Percentiles rank a stretch among this genome's conserved stretches.
Evolutionary conservation across 2,113 vertebrate genomes (phyloP).

Genomic region (Sinocyclocheilus grahami): DNA sequence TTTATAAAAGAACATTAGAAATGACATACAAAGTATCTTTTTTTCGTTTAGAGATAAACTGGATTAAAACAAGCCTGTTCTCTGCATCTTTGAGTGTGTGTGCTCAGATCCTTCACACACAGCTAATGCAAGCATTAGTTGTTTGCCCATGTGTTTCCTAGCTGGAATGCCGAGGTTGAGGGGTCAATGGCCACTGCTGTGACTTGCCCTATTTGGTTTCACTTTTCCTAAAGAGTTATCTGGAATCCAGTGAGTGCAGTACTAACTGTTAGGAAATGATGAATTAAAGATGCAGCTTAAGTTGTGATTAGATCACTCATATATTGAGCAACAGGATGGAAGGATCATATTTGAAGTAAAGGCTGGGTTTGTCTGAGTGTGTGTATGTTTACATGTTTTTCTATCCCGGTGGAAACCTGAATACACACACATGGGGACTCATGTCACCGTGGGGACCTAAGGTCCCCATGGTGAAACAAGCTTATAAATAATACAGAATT

Average conservation of each 20-base stretch:
- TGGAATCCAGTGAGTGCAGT: background rate
- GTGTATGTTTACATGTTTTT: background rate
- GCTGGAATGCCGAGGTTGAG: conserved; percentile 47
- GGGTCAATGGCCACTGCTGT: conserved; percentile 30
- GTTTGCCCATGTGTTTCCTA: conserved; percentile 25
- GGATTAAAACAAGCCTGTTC: conserved; percentile 32
- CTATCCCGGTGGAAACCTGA: too few species aligned
- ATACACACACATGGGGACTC: too few species aligned
- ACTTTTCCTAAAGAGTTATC: background rate
- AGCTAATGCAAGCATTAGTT: conserved; percentile 22
- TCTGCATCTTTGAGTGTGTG: conserved; percentile 25
- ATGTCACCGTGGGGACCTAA: too few species aligned
- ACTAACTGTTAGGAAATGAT: background rate
- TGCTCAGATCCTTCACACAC: conserved; percentile 2
- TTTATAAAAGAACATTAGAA: background rate
- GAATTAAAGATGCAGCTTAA: too few species aligned
- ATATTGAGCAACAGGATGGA: background rate
- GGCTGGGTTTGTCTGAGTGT: background rate
- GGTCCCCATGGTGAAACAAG: too few species aligned
- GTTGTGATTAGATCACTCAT: background rate
- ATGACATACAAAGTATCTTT: background rate
- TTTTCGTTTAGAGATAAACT: background rate
- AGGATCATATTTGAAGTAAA: background rate
- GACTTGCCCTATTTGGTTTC: conserved; percentile 15
- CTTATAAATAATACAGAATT: too few species aligned